These are phyloP conservation scores for Macrobrachium nipponense DNA, from an alignment of 1,140 invertebrate genomes.

Conservation along the genomic window DNA sequence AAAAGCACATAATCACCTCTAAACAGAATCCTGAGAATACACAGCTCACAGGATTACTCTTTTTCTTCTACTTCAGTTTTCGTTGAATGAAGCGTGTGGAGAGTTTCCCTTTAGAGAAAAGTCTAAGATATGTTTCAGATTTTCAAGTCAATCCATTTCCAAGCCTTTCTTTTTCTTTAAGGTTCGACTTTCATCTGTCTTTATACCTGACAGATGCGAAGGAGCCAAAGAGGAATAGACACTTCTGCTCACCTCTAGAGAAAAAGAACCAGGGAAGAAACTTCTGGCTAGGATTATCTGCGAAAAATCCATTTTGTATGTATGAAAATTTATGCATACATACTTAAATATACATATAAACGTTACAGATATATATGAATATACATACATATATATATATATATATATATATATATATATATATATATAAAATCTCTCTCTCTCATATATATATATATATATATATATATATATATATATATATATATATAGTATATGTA, in stretches of 20 bases:
- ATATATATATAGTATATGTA: not conserved
- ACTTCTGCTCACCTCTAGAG: too few species aligned
- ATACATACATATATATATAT: conserved; percentile 9
- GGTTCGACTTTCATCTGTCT: not conserved
- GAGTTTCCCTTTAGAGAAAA: too few species aligned
- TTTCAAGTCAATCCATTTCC: too few species aligned
- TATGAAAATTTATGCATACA: not conserved
- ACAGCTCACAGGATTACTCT: too few species aligned
- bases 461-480: not conserved
- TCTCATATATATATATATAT: not conserved
- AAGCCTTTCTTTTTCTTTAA: too few species aligned
- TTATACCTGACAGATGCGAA: not conserved
- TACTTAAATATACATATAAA: not conserved
- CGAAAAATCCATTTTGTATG: not conserved
- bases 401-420: not conserved
- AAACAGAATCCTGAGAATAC: too few species aligned
- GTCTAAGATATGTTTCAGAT: too few species aligned
- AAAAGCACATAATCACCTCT: too few species aligned
- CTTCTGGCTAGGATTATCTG: not conserved
- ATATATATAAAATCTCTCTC: not conserved
- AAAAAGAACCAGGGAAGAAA: not conserved
- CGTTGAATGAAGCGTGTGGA: too few species aligned
- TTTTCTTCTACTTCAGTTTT: too few species aligned
- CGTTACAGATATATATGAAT: conserved; percentile 4
- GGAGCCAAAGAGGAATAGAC: too few species aligned